A percentile compares a stretch with the other conserved stretches of the same genome.
phyloP scores from a whole-genome alignment of 2,888 invertebrate genomes.

The Tipula helvola region DNA sequence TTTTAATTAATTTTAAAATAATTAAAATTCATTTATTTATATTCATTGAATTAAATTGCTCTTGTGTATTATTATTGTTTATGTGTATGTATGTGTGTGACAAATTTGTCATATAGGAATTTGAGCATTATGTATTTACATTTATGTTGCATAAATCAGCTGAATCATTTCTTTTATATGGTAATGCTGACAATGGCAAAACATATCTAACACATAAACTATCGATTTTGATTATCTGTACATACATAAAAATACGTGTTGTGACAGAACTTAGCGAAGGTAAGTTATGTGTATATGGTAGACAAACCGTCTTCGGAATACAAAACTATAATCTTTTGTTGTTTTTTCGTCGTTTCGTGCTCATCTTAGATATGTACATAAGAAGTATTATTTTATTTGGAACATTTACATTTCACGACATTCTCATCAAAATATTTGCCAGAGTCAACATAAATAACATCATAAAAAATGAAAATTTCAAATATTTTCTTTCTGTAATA shows the following conservation, averaged over 20 bases:
- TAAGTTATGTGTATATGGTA: background rate
- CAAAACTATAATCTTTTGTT: background rate
- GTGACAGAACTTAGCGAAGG: background rate
- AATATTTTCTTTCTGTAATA: background rate
- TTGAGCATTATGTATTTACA: too few species aligned
- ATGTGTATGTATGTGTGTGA: too few species aligned
- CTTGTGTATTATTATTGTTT: too few species aligned
- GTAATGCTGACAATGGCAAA: background rate
- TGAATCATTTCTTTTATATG: too few species aligned
- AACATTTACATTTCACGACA: conserved; percentile 4
- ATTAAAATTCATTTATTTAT: too few species aligned
- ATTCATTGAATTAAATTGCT: too few species aligned
- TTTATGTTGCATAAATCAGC: too few species aligned
- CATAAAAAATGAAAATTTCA: background rate
- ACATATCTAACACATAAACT: background rate
- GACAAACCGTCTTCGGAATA: background rate
- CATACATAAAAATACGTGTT: background rate
- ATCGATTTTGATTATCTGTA: background rate
- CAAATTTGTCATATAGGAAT: too few species aligned
- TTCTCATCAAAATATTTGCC: background rate
- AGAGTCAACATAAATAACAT: background rate
- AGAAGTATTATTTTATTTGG: background rate
- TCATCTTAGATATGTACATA: background rate
- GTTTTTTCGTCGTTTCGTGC: background rate
- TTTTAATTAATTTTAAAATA: background rate